Percentiles rank a stretch among this genome's conserved stretches.
Evolutionary conservation across 2,888 invertebrate species (phyloP).

Genomic region (Pyrochroa serraticornis): DNA sequence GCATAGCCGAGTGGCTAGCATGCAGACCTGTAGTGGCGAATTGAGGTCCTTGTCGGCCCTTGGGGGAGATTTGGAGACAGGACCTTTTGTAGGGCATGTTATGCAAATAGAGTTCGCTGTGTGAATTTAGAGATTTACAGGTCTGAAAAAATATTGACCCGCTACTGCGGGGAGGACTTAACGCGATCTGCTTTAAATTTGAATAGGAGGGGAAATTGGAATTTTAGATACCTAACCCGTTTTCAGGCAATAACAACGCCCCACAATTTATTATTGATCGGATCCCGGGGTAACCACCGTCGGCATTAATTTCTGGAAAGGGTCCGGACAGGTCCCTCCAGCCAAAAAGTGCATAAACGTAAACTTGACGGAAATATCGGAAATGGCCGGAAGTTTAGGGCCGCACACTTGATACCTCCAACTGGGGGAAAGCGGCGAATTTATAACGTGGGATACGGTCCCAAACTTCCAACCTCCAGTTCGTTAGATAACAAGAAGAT

Average conservation of each 20-base stretch:
- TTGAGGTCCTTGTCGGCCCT: slow-evolving; percentile 25
- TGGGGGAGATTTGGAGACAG: slow-evolving; percentile 29
- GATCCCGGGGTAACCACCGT: not conserved
- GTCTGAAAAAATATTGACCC: slow-evolving; percentile 29
- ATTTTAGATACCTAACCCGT: slow-evolving; percentile 7
- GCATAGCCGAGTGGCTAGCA: not conserved
- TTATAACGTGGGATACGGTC: too few relatives aligned
- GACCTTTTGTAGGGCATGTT: slow-evolving; percentile 26
- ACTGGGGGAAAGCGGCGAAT: too few relatives aligned
- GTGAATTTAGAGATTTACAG: slow-evolving; percentile 31
- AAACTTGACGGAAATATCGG: too few relatives aligned
- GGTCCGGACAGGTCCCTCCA: too few relatives aligned
- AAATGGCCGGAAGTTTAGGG: too few relatives aligned
- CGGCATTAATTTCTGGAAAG: not conserved
- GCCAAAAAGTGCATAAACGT: too few relatives aligned
- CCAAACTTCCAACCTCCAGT: too few relatives aligned
- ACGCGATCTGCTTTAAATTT: slow-evolving; percentile 11
- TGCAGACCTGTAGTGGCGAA: slow-evolving; percentile 2
- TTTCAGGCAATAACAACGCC: slow-evolving; percentile 8
- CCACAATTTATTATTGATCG: slow-evolving; percentile 8
- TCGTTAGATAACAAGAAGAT: too few relatives aligned
- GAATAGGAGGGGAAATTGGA: slow-evolving; percentile 5
- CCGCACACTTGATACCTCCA: too few relatives aligned
- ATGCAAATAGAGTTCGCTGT: slow-evolving; percentile 28
- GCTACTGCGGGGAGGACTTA: slow-evolving; percentile 3